Percentiles rank a stretch among this genome's conserved stretches.
Evolutionary conservation across 2,797 vertebrate genomes (phyloP).

Genomic region (Mareca strepera): DNA sequence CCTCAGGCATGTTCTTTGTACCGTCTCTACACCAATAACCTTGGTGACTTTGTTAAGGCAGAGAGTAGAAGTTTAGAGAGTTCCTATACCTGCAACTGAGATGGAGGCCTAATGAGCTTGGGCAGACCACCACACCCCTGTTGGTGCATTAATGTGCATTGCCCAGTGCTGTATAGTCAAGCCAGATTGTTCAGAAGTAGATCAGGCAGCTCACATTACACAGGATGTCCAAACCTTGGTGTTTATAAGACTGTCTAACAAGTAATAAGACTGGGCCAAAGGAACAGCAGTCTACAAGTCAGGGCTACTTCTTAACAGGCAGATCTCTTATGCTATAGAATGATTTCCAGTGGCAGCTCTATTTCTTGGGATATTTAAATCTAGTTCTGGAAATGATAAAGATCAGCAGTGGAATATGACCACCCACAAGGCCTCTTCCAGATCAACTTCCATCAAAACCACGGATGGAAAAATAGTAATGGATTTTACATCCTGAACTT

Average conservation of each 20-base stretch:
- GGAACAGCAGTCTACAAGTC: background rate
- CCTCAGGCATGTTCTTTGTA: background rate
- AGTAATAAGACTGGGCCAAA: background rate
- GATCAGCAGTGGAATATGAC: background rate
- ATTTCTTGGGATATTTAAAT: background rate
- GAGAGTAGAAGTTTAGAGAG: background rate
- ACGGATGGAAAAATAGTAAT: background rate
- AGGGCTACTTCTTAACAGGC: background rate
- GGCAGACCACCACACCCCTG: background rate
- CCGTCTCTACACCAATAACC: background rate
- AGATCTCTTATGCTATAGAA: background rate
- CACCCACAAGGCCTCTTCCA: background rate
- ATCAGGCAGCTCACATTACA: background rate
- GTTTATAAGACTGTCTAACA: background rate
- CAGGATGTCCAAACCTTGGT: rapidly evolving
- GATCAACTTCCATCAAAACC: background rate
- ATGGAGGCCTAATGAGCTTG: background rate
- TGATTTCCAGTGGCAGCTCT: background rate
- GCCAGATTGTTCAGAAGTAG: background rate
- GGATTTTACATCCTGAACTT: background rate
- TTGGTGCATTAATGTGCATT: background rate
- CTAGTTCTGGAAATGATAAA: background rate
- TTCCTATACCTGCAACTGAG: background rate
- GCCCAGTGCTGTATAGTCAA: background rate
- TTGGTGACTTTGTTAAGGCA: background rate